These are phyloP conservation scores for Athalia circularis DNA, from an alignment of 2,888 invertebrate genomes.

Conservation along the genomic window DNA sequence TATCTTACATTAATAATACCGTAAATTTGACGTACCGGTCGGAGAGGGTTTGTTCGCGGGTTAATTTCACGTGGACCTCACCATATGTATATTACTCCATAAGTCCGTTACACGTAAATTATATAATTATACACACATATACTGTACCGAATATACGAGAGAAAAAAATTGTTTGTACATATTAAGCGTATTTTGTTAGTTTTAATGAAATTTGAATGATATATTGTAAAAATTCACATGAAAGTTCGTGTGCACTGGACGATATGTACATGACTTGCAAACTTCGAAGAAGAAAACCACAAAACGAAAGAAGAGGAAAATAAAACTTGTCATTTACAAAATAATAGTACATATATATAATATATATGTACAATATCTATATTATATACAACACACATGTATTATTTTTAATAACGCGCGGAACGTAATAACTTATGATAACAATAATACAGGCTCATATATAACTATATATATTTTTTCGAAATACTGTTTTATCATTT, in stretches of 20 bases:
- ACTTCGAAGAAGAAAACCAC: background rate
- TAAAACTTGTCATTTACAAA: constrained; percentile 31
- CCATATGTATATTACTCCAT: constrained; percentile 22
- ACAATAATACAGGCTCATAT: constrained; percentile 42
- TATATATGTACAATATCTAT: too few relatives aligned
- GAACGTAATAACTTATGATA: constrained; percentile 45
- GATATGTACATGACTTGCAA: constrained; percentile 9
- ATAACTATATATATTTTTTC: constrained; percentile 7
- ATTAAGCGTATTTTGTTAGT: constrained; percentile 41
- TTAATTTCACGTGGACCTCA: background rate
- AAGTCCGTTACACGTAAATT: constrained; percentile 21
- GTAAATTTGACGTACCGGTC: too few relatives aligned
- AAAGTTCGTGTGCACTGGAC: constrained; percentile 25
- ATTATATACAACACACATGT: too few relatives aligned
- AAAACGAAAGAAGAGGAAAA: too few relatives aligned
- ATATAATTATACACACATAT: background rate
- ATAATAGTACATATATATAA: constrained; percentile 26
- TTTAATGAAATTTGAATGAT: constrained; percentile 19
- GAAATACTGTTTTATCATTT: constrained; percentile 43
- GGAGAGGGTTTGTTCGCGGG: too few relatives aligned
- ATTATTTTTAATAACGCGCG: constrained; percentile 46
- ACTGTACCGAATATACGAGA: background rate
- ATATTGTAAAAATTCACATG: background rate
- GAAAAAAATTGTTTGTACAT: constrained; percentile 41
- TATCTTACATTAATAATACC: too few relatives aligned